phyloP scores from a whole-genome alignment of 2,113 vertebrate species.

The Strix aluco region DNA sequence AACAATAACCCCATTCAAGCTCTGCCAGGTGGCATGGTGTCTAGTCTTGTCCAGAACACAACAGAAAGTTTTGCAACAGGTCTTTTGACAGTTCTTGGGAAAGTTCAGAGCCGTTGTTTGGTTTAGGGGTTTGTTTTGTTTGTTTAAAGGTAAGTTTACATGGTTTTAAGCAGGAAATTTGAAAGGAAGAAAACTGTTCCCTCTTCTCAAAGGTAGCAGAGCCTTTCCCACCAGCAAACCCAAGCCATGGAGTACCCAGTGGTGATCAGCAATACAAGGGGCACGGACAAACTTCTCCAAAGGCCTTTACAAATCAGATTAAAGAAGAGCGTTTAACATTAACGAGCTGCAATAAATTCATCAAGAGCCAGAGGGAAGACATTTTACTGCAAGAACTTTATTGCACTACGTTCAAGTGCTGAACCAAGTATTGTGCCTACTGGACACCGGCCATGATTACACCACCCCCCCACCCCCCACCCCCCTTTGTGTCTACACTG shows the following conservation, averaged over 20 bases:
- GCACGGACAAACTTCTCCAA: background rate
- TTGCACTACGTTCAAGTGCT: conserved; percentile 4
- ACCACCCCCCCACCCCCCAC: background rate
- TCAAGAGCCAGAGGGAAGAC: conserved; percentile 8
- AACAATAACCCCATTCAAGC: background rate
- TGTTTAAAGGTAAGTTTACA: background rate
- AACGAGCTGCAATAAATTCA: conserved; percentile 40
- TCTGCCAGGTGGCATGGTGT: background rate
- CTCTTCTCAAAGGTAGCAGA: background rate
- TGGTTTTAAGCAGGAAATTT: background rate
- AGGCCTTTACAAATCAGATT: background rate
- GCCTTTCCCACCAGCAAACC: background rate
- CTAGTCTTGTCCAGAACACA: background rate
- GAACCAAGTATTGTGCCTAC: background rate
- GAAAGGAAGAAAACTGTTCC: background rate
- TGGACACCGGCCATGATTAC: background rate
- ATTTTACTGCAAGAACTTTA: conserved; percentile 55
- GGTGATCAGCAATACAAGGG: background rate
- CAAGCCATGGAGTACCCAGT: rapidly evolving
- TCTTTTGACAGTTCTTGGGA: background rate
- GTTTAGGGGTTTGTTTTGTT: background rate
- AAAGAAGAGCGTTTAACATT: background rate
- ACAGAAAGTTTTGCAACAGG: background rate
- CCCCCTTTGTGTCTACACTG: background rate
- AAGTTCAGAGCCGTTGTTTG: background rate